Evolutionary conservation across 2,113 vertebrate genomes (phyloP), one percentile per base, ranked within the genome.

Genomic region (Hyla sarda): DNA sequence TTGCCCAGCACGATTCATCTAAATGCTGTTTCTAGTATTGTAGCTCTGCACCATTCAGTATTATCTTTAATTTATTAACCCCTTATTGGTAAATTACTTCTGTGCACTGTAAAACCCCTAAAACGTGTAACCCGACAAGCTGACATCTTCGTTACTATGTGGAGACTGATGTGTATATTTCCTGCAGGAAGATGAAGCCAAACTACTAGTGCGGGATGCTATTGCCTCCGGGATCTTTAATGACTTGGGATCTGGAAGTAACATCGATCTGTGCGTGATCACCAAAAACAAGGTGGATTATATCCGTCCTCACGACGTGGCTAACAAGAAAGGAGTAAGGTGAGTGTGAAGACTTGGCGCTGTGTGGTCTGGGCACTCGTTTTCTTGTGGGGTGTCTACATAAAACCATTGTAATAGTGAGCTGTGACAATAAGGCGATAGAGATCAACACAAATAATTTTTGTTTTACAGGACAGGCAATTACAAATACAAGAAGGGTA

Each of bases 161-260:
- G 47, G 47, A 10, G 47, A 48, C 47, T 41, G 5, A 23, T 73
- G 2, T 48, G 4, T 73, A 88, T 5, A 2, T 56, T 23, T 48
- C 69, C 82, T 75, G 8, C 69, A 99, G 98, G 98, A 98, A 89
- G 97, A 96, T 0, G 95, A 96, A 0, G 98, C 98, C 84, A 99
- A 99, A 88, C 91, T 88, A 87, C 91, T 99, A 23, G 98, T 99
- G 87, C 93, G 96, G 1, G 97, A 99, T 0, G 98, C 97, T 77
- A 99, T 99, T 1, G 95, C 97, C 4, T 97, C 97, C 0, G 98
- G 98, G 16, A 96, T 99, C 88, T 99, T 95, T 89, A 99, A 98
- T 0, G 98, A 99, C 82, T 92, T 99, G 91, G 98, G 98, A 87
- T 99, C 98, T 0, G 98, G 98, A 88, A 99, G 97, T 87, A 99